Percentiles rank a stretch among this genome's conserved stretches.
Conservation (phyloP, 2,113 vertebrate genomes). For the Otis tarda region DNA sequence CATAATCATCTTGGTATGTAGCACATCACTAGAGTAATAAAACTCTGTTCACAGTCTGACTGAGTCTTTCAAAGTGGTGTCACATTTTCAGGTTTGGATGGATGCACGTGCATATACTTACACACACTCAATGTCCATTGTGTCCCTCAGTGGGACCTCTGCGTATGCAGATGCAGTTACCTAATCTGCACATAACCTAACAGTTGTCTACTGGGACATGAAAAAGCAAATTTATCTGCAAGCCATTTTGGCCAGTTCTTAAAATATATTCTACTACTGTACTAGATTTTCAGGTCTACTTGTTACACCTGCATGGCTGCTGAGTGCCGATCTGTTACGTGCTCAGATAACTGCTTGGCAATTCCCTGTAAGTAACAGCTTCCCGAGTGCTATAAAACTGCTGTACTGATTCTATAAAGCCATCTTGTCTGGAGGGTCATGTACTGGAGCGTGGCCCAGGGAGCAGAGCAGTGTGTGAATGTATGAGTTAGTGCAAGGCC, state of each 20-base stretch:
- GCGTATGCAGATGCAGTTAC: neutral
- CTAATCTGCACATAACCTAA: neutral
- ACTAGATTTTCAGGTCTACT: neutral
- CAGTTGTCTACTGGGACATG: neutral
- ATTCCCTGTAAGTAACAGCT: neutral
- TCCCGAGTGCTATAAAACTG: neutral
- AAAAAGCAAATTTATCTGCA: neutral
- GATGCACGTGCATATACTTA: neutral
- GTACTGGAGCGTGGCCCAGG: neutral
- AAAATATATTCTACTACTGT: neutral
- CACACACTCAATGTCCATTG: neutral
- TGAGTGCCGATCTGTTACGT: neutral
- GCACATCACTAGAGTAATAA: neutral
- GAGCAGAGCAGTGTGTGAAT: neutral
- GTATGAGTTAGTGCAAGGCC: neutral
- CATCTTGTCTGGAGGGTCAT: neutral
- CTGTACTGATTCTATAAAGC: neutral
- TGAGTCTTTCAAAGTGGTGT: neutral
- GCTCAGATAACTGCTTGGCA: neutral
- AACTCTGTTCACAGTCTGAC: neutral
- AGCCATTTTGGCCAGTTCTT: neutral
- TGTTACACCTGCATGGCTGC: neutral
- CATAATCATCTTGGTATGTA: neutral
- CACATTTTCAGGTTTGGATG: neutral
- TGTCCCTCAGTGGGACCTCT: neutral